Evolutionary conservation across 2,797 vertebrate genomes (phyloP), one percentile per base, ranked within the genome.

Genomic region (Telmatherina bonti): DNA sequence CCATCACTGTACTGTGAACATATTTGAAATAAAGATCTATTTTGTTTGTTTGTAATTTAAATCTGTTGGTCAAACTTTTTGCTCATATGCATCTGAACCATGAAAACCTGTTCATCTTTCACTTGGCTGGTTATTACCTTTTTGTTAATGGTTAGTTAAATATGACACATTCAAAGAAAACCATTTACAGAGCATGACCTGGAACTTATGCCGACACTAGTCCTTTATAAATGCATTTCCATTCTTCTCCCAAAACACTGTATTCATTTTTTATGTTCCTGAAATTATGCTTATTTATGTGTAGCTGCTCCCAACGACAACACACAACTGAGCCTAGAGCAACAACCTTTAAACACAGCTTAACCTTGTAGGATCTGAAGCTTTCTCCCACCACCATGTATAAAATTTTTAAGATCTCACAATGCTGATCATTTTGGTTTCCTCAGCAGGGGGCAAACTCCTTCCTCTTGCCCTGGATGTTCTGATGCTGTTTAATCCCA

Each of bases 371-470:
- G 20, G 2, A 60, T n/a, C 26, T 0, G 5, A 41, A 18, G 15
- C 11, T 1, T 60, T 57, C 38, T 22, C 49, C 26, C 31, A 27
- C 41, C 7, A 16, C 33, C 24, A n/a, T 51, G 24, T 67, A 8
- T n/a, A 56, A 74, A 62, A 38, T 12, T 45, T 8, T 57, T 41
- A 33, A 66, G 30, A 53, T 29, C 35, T 11, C 13, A 27, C 20
- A 62, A 41, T 24, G 66, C 36, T 72, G 75, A 81, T 76, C 55
- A 60, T 38, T 82, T 72, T 58, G 10, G 62, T 78, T 70, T 71
- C 35, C 76, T 76, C 78, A 52, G 71, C 57, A 68, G 74, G 79
- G 33, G 54, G 69, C 55, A 43, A 27, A 55, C 62, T 62, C 45
- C 49, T 11, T 61, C 36, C 38, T 26, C 10, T 66, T 2, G 2